Evolutionary conservation across 2,888 invertebrate species (phyloP).

Genomic region (Phengaris arion): DNA sequence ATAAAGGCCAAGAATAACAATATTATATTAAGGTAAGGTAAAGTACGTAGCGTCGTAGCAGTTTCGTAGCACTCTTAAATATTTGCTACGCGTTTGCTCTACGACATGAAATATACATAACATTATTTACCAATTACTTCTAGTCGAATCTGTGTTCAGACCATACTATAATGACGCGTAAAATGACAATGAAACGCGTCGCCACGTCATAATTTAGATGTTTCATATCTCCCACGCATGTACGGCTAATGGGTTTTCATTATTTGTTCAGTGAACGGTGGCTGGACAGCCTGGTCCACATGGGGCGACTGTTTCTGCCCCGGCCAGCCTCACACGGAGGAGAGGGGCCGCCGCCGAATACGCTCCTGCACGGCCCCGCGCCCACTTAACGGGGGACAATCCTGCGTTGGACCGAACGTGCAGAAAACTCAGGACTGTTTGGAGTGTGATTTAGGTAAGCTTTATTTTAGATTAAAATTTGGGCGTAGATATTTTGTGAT

Average conservation of each 20-base stretch:
- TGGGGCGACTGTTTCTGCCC: conserved; percentile 94
- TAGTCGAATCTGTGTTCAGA: no score
- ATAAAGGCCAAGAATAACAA: no score
- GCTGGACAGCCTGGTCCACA: conserved; percentile 95
- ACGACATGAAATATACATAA: no score
- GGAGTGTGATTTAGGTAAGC: conserved; percentile 80
- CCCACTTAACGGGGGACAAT: conserved; percentile 93
- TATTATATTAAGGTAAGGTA: no score
- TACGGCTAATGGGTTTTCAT: neutral
- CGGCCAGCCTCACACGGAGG: conserved; percentile 73
- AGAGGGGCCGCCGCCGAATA: conserved; percentile 87
- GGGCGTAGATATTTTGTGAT: no score
- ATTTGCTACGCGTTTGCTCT: no score
- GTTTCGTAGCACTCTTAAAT: no score
- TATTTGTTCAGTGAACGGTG: conserved; percentile 88
- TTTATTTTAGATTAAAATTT: neutral
- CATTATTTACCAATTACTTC: no score
- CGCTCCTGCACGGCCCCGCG: conserved; percentile 92
- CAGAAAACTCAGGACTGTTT: conserved; percentile 91
- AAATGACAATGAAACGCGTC: no score
- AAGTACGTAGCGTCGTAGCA: no score
- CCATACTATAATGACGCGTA: no score
- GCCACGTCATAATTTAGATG: neutral
- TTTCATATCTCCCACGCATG: neutral
- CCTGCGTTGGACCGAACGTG: conserved; percentile 89